phyloP scores from a whole-genome alignment of 2,113 vertebrate genomes.

The Cichladusa arquata region DNA sequence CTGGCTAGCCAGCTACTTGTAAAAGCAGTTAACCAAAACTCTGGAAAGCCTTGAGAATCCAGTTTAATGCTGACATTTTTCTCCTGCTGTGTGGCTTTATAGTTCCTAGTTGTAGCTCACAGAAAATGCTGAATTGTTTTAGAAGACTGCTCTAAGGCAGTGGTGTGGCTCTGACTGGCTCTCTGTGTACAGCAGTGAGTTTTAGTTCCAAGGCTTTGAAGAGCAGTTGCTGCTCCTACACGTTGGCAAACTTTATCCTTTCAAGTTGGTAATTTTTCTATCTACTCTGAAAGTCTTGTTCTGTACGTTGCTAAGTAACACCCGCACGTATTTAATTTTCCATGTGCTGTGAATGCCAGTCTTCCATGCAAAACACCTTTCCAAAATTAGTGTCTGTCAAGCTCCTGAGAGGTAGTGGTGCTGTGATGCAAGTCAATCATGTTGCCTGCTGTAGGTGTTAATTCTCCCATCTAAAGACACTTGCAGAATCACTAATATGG shows the following conservation, averaged over 20 bases:
- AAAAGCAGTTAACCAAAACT: not conserved
- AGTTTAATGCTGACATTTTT: not conserved
- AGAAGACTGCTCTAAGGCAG: not conserved
- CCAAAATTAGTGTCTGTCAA: conserved; percentile 64
- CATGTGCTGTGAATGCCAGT: conserved; percentile 30
- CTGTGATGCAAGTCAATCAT: conserved; percentile 54
- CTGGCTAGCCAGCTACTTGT: not conserved
- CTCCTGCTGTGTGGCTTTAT: not conserved
- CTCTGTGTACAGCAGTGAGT: not conserved
- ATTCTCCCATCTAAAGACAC: not conserved
- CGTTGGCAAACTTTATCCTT: not conserved
- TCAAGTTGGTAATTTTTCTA: conserved; percentile 15
- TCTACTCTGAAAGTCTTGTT: conserved; percentile 1
- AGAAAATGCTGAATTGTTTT: not conserved
- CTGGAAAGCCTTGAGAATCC: not conserved
- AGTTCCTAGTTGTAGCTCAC: not conserved
- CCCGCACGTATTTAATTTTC: not conserved
- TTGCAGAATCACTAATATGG: conserved; percentile 1
- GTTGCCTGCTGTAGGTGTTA: conserved; percentile 25
- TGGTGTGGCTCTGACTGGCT: not conserved
- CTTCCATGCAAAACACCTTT: conserved; percentile 55
- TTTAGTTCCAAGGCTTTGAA: not conserved
- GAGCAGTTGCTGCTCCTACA: conserved; percentile 4
- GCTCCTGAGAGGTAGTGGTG: conserved; percentile 39
- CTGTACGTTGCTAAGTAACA: conserved; percentile 60